Conservation (phyloP, 2,113 vertebrate genomes). For the Lycaon pictus region DNA sequence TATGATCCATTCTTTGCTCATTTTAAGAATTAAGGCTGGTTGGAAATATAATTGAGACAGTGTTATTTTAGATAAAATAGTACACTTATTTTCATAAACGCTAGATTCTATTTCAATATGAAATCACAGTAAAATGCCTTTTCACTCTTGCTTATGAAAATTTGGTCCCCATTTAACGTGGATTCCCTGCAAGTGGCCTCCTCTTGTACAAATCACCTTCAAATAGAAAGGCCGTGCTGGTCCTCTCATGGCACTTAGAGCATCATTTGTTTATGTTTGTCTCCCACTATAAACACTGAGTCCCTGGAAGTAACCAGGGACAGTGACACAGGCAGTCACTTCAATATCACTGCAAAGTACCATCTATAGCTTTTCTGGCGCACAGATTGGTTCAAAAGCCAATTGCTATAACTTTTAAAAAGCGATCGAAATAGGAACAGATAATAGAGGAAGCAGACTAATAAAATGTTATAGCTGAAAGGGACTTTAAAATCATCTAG, state of each 20-base stretch:
- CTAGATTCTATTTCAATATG: not conserved
- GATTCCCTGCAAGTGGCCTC: not conserved
- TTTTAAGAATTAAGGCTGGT: slow-evolving; percentile 46
- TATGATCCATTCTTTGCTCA: not conserved
- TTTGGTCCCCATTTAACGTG: not conserved
- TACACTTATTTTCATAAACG: not conserved
- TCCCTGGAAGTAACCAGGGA: not conserved
- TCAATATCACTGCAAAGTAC: slow-evolving; percentile 15
- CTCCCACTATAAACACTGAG: not conserved
- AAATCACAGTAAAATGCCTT: not conserved
- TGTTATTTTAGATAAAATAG: slow-evolving; percentile 15
- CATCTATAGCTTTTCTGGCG: not conserved
- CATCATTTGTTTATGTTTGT: not conserved
- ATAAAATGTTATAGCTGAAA: slow-evolving; percentile 14
- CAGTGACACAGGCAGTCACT: not conserved
- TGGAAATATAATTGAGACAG: not conserved
- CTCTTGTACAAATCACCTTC: not conserved
- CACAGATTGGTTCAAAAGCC: slow-evolving; percentile 19
- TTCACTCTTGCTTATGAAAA: not conserved
- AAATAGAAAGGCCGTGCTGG: not conserved
- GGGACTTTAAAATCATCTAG: slow-evolving; percentile 9
- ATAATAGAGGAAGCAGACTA: slow-evolving; percentile 44
- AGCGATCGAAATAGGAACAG: slow-evolving; percentile 42
- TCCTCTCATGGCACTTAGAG: not conserved
- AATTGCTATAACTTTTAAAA: slow-evolving; percentile 58